Percentiles rank a stretch among this genome's conserved stretches.
These are phyloP conservation scores for Catagonus wagneri DNA, from an alignment of 2,113 vertebrate genomes.

Conservation along the genomic window DNA sequence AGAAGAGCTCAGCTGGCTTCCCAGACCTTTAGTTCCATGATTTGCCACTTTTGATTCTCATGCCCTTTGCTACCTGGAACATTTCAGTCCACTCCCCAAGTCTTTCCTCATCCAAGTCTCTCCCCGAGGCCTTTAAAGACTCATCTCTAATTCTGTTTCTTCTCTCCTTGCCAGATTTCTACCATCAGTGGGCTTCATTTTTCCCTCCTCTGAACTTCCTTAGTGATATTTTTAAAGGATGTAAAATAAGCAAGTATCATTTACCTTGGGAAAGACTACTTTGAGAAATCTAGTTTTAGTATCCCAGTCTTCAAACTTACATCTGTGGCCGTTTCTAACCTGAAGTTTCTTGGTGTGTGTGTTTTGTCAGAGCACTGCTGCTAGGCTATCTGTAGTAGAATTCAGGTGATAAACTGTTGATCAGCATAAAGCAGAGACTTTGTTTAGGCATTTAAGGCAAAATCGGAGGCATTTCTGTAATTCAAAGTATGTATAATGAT, in stretches of 20 bases:
- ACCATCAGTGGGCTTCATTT: neutral
- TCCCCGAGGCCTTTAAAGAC: neutral
- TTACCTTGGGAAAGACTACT: neutral
- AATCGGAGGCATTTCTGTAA: slow-evolving; percentile 34
- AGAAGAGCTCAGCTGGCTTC: neutral
- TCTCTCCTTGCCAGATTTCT: neutral
- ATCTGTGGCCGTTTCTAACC: neutral
- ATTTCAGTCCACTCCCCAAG: neutral
- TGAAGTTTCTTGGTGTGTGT: neutral
- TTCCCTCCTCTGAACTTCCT: neutral
- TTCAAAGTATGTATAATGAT: slow-evolving; percentile 21
- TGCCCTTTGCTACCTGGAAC: neutral
- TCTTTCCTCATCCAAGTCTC: neutral
- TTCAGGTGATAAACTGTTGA: neutral
- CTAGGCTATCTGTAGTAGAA: neutral
- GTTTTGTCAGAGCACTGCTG: neutral
- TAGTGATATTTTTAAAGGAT: neutral
- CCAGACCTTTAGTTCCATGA: neutral
- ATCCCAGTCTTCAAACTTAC: neutral
- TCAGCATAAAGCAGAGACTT: neutral
- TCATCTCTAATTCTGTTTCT: neutral
- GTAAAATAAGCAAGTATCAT: neutral
- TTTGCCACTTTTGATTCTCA: neutral
- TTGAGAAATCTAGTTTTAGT: slow-evolving; percentile 24
- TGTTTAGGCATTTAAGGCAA: neutral